Conservation (phyloP, 2,113 vertebrate species). For the Cyrtonyx montezumae region DNA sequence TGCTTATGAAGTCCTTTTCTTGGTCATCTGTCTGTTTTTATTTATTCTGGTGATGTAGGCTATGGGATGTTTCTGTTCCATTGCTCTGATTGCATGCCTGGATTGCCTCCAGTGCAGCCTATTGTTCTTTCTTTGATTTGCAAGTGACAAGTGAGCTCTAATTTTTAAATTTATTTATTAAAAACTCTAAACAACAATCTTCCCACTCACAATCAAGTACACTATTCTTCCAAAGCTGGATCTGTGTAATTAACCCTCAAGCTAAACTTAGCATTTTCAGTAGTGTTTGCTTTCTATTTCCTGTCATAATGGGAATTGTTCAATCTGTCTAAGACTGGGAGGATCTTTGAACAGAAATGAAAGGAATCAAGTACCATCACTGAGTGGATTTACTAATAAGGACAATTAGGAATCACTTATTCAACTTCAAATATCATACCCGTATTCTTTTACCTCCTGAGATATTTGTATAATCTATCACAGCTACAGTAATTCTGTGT, state of each 20-base stretch:
- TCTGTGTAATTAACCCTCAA: not conserved
- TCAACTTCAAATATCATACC: not conserved
- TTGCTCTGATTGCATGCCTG: conserved; percentile 19
- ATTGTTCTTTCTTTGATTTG: conserved; percentile 41
- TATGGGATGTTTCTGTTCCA: conserved; percentile 9
- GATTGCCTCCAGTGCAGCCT: conserved; percentile 34
- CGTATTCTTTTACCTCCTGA: not conserved
- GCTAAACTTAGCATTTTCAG: not conserved
- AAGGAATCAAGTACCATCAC: not conserved
- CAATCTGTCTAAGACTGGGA: not conserved
- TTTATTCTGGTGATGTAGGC: not conserved
- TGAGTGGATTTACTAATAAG: not conserved
- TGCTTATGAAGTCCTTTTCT: not conserved
- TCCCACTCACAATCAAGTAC: conserved; percentile 13
- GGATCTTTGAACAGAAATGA: not conserved
- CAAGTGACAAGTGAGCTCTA: conserved; percentile 36
- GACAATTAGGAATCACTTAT: not conserved
- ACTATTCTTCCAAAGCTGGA: not conserved
- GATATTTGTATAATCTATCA: not conserved
- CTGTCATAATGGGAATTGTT: not conserved
- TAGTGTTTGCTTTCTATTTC: not conserved
- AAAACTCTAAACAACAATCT: conserved; percentile 21
- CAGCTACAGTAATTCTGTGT: not conserved
- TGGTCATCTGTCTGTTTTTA: not conserved
- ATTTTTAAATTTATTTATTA: conserved; percentile 59